Conservation (phyloP, 30 jellyfish, hydroid and myxozoan genomes). For the Clytia hemisphaerica region DNA sequence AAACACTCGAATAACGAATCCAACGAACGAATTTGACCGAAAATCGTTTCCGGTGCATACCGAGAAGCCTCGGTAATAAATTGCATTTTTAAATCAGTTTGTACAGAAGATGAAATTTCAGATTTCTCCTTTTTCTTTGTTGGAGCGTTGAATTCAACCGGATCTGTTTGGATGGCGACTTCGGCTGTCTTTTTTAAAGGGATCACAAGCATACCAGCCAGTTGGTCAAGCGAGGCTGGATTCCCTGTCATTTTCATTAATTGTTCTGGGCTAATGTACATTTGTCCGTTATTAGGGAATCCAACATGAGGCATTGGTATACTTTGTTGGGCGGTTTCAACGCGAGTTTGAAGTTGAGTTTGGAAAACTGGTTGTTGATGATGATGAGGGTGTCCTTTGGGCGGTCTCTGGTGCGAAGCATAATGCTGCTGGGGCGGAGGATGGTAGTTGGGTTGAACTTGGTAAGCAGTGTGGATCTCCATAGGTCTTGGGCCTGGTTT, state of each 20-base stretch:
- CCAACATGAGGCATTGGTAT: too few relatives aligned
- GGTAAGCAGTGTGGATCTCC: too few relatives aligned
- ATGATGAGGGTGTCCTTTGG: too few relatives aligned
- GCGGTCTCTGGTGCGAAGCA: too few relatives aligned
- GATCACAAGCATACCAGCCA: slow-evolving; percentile 61
- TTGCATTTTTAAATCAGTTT: slow-evolving; percentile 30
- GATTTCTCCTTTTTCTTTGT: not conserved
- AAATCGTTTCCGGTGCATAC: not conserved
- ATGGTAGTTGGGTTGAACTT: too few relatives aligned
- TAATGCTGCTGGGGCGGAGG: too few relatives aligned
- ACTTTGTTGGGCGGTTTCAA: too few relatives aligned
- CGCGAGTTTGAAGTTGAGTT: too few relatives aligned
- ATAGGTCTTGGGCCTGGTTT: too few relatives aligned
- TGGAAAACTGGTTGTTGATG: too few relatives aligned
- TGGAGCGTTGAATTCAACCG: slow-evolving; percentile 3
- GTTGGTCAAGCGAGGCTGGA: slow-evolving; percentile 36
- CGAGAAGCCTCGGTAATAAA: slow-evolving; percentile 8
- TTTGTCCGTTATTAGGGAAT: slow-evolving; percentile 45
- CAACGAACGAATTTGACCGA: slow-evolving; percentile 18
- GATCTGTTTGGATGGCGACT: slow-evolving; percentile 64
- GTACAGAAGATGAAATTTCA: slow-evolving; percentile 5
- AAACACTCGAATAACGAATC: slow-evolving; percentile 24
- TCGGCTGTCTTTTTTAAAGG: slow-evolving; percentile 73
- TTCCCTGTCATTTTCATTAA: slow-evolving; percentile 3
- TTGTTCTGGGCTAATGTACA: slow-evolving; percentile 43